Evolutionary conservation across 1,140 invertebrate species (phyloP).

Genomic region (Anastrepha obliqua): DNA sequence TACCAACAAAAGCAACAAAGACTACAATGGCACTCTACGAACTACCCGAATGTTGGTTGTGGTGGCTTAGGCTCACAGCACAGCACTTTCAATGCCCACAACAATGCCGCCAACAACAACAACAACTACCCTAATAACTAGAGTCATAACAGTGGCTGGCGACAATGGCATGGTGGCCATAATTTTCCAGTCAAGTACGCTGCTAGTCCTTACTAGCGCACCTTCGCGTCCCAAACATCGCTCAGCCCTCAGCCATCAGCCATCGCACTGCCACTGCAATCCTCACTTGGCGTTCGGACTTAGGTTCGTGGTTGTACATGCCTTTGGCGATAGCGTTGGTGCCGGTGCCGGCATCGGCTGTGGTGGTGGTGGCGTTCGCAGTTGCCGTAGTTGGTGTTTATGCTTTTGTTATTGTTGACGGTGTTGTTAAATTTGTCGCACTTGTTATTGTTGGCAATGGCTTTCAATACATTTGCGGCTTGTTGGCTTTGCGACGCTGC

Average conservation of each 20-base stretch:
- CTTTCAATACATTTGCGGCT: conserved; percentile 11
- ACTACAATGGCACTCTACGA: not conserved
- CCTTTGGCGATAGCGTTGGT: not conserved
- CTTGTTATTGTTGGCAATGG: not conserved
- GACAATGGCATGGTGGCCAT: conserved; percentile 24
- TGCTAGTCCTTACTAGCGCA: not conserved
- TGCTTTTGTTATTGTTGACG: not conserved
- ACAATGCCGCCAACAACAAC: conserved; percentile 11
- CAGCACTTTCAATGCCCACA: not conserved
- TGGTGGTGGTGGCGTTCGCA: not conserved
- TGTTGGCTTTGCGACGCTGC: not conserved
- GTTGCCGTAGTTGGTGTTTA: not conserved
- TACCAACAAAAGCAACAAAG: conserved; percentile 14
- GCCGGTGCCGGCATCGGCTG: not conserved
- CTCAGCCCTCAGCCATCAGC: not conserved
- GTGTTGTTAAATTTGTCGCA: conserved; percentile 11
- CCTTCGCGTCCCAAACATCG: not conserved
- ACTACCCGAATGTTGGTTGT: not conserved
- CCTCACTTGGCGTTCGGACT: not conserved
- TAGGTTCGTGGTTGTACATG: not conserved
- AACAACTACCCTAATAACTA: conserved; percentile 22
- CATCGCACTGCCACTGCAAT: not conserved
- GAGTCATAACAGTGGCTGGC: conserved; percentile 25
- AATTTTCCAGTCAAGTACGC: conserved; percentile 46
- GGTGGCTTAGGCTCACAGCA: not conserved